phyloP scores from a whole-genome alignment of 2,797 vertebrate species.

The Pseudochirops corinnae region DNA sequence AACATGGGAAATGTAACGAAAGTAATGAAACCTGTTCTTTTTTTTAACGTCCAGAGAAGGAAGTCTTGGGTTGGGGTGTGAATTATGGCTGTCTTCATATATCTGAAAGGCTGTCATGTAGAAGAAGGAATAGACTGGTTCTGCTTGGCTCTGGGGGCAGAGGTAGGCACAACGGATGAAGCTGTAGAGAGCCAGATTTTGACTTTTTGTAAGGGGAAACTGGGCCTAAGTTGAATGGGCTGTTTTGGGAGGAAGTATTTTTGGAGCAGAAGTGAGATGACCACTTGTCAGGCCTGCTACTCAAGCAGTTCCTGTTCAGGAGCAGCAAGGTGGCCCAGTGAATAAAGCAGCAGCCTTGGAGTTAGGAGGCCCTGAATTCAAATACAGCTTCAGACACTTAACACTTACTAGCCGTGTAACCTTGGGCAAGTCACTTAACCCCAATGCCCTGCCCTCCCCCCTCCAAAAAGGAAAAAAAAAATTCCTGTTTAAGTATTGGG shows the following conservation, averaged over 20 bases:
- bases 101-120: background rate
- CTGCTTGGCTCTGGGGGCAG: background rate
- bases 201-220: background rate
- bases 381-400: too few relatives aligned
- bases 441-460: too few relatives aligned
- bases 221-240: background rate
- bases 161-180: background rate
- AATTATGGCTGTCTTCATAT: background rate
- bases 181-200: background rate
- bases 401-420: too few relatives aligned
- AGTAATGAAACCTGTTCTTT: slow-evolving; percentile 13
- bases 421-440: too few relatives aligned
- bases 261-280: background rate
- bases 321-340: too few relatives aligned
- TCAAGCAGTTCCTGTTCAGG: background rate
- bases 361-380: too few relatives aligned
- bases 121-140: background rate
- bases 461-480: too few relatives aligned
- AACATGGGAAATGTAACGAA: background rate
- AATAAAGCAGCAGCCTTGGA: too few relatives aligned
- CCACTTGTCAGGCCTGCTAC: background rate
- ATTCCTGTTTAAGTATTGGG: background rate
- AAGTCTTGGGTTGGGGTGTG: background rate
- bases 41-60: slow-evolving; percentile 8
- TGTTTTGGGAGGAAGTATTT: background rate